Evolutionary conservation across 2,888 invertebrate species (phyloP).

Genomic region (Stenichneumon culpator): DNA sequence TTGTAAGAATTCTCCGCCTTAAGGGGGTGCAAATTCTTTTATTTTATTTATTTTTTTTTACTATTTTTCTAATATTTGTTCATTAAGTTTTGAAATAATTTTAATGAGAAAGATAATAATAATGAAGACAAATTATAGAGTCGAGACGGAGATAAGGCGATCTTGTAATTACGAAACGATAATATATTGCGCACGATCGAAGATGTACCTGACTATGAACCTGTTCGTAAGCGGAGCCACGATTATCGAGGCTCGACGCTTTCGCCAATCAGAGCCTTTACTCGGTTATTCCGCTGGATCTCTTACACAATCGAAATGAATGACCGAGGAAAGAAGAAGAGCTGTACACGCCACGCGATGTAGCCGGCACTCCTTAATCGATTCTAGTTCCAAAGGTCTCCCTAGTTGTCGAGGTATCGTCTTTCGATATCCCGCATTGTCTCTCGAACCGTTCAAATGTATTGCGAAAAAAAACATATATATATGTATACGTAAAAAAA

Average conservation of each 20-base stretch:
- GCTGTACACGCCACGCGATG: conserved; percentile 39
- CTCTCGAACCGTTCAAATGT: neutral
- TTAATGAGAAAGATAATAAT: neutral
- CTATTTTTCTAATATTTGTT: neutral
- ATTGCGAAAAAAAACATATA: neutral
- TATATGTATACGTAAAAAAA: neutral
- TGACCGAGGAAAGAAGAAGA: conserved; percentile 53
- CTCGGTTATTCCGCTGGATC: conserved; percentile 34
- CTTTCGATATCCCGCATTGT: conserved; percentile 8
- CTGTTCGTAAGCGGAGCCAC: conserved; percentile 56
- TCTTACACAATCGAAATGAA: conserved; percentile 52
- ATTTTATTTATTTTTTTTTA: neutral
- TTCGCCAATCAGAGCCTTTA: conserved; percentile 69
- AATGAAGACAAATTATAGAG: neutral
- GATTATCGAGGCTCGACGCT: conserved; percentile 65
- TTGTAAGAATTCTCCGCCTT: too few species aligned
- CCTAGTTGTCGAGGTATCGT: conserved; percentile 33
- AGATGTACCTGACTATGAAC: conserved; percentile 53
- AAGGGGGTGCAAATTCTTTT: neutral
- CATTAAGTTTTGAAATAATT: neutral
- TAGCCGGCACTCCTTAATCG: conserved; percentile 58
- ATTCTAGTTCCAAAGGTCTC: conserved; percentile 53
- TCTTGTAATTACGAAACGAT: conserved; percentile 48
- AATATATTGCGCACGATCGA: conserved; percentile 58
- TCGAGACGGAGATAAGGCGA: neutral